Base-by-base conservation (phyloP, 2,797 vertebrate species). In the Mastacembelus armatus region DNA sequence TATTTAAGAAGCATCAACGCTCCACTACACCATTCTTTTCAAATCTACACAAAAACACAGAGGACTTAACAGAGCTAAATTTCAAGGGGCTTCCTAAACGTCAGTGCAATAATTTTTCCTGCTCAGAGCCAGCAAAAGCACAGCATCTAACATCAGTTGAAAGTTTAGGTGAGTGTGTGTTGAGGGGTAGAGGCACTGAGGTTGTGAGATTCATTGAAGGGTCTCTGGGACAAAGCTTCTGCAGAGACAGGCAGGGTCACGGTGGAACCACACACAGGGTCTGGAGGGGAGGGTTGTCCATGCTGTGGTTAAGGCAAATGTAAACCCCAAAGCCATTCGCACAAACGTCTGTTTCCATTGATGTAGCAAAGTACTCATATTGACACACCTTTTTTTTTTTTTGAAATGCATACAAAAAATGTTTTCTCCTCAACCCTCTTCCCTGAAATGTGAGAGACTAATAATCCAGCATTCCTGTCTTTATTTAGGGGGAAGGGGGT, bases 391-490 rank as follows among this genome's bases (percentile, higher is more conserved):
- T 40, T 55, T 10, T 58, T 58, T 40, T 55, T 10, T 58, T 69
- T 73, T 88, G 83, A 90, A 89, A 91, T 86, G 82, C 76, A 88
- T 89, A 88, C 74, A 80, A 83, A 82, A 83, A 74, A 33, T 42
- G 47, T 79, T 55, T 57, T 61, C 63, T 83, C 72, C 79, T 80
- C 81, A 65, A 77, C 67, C 68, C 60, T 80, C 77, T 68, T 91
- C 91, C 89, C 90, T 92, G 92, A 93, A 93, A 92, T 91, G 91
- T 90, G 68, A 80, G 80, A 84, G 86, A 90, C 82, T 89, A 80
- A 81, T 84, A 90, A 84, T 88, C 86, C 87, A 85, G 83, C 88
- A 88, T 90, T 89, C 83, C 73, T 77, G 76, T 92, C 84, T 89
- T 72, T 89, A 50, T 80, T 75, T 64, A 32, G 57, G 47, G 67